A percentile compares a stretch with the other conserved stretches of the same genome.
Evolutionary conservation across 1,140 invertebrate genomes (phyloP).

Genomic region (Bradysia coprophila): DNA sequence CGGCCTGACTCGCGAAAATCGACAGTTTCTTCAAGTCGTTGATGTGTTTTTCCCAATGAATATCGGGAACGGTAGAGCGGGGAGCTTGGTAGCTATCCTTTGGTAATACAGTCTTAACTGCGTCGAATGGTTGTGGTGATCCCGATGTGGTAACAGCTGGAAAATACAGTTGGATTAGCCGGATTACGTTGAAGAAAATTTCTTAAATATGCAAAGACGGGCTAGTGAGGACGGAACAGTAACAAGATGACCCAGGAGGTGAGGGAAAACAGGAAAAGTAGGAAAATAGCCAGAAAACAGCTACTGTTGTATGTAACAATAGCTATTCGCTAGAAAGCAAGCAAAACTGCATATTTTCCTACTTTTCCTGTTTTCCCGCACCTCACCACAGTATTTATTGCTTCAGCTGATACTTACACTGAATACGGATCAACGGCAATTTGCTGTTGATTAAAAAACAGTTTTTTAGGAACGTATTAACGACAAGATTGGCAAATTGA

Average conservation of each 20-base stretch:
- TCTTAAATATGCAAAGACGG: too few relatives aligned
- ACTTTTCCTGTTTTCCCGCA: too few relatives aligned
- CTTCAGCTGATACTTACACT: conserved; percentile 31
- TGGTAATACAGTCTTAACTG: conserved; percentile 17
- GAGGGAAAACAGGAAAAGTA: too few relatives aligned
- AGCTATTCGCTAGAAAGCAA: too few relatives aligned
- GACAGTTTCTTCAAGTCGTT: conserved; percentile 14
- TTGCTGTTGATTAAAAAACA: conserved; percentile 40
- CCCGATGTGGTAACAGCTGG: conserved; percentile 33
- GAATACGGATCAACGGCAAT: conserved; percentile 36
- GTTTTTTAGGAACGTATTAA: conserved; percentile 34
- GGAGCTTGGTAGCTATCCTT: conserved; percentile 9
- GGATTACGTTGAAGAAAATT: too few relatives aligned
- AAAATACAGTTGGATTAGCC: conserved; percentile 13
- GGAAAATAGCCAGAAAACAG: too few relatives aligned
- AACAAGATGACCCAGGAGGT: too few relatives aligned
- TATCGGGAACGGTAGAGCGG: conserved; percentile 6
- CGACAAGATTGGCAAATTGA: conserved; percentile 35
- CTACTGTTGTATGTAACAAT: too few relatives aligned
- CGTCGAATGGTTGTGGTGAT: conserved; percentile 25
- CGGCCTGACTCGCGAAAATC: conserved; percentile 19
- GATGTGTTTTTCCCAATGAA: conserved; percentile 19
- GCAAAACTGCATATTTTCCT: too few relatives aligned
- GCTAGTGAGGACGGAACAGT: too few relatives aligned
- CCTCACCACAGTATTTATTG: too few relatives aligned